Percentiles rank a stretch among this genome's conserved stretches.
These are phyloP conservation scores for Gerris buenoi DNA, from an alignment of 1,140 invertebrate genomes.

Conservation along the genomic window DNA sequence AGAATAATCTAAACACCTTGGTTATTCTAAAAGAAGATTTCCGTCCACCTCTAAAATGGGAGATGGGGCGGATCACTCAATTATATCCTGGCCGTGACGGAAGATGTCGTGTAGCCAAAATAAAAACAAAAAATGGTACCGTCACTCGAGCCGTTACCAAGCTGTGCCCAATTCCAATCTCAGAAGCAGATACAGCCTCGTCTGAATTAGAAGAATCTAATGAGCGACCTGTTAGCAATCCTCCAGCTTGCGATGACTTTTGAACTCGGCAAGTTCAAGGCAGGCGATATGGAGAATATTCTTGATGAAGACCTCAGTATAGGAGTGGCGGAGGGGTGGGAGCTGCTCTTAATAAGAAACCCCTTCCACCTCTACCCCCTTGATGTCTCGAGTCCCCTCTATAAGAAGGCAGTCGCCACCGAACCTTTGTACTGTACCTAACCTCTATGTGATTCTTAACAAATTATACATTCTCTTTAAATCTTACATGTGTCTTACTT, in stretches of 20 bases:
- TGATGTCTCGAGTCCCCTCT: too few species aligned
- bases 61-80: background rate
- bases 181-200: background rate
- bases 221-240: background rate
- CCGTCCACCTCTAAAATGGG: constrained; percentile 18
- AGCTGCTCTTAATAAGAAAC: too few species aligned
- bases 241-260: background rate
- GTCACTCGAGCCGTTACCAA: background rate
- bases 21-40: constrained; percentile 28
- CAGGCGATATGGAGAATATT: too few species aligned
- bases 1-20: constrained; percentile 19
- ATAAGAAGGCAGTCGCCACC: too few species aligned
- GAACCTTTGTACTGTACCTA: too few species aligned
- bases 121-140: background rate
- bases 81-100: background rate
- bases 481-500: too few species aligned
- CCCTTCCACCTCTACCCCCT: too few species aligned
- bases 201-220: background rate
- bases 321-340: too few species aligned
- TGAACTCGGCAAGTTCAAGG: constrained; percentile 3
- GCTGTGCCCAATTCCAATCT: background rate
- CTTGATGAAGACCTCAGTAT: too few species aligned
- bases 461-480: too few species aligned
- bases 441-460: too few species aligned
- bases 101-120: background rate